Percentiles rank a stretch among this genome's conserved stretches.
Evolutionary conservation across 2,888 invertebrate genomes (phyloP).

Genomic region (Noctuana brunneofusca): DNA sequence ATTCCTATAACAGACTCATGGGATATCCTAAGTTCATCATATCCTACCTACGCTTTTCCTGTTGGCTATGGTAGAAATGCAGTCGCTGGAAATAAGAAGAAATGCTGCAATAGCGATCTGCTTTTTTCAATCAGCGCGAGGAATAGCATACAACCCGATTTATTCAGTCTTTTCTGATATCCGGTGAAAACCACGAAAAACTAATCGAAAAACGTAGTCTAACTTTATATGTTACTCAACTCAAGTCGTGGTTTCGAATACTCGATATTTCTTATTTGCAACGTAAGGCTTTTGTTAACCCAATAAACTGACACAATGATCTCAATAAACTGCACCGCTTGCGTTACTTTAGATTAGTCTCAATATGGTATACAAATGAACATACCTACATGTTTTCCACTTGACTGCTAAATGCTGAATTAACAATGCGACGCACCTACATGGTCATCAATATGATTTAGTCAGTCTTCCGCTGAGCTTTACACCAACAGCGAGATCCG

Average conservation of each 20-base stretch:
- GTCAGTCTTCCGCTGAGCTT: constrained; percentile 43
- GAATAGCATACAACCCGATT: too few relatives aligned
- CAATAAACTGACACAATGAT: not conserved
- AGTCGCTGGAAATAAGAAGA: too few relatives aligned
- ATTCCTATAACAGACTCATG: too few relatives aligned
- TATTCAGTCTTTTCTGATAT: too few relatives aligned
- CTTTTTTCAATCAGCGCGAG: too few relatives aligned
- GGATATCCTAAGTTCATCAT: too few relatives aligned
- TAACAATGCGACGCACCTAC: constrained; percentile 54
- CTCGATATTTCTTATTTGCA: not conserved
- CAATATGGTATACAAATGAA: constrained; percentile 18
- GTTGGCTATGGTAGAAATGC: too few relatives aligned
- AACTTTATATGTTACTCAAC: too few relatives aligned
- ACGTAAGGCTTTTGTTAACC: not conserved
- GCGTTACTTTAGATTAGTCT: not conserved
- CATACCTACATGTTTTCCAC: constrained; percentile 46
- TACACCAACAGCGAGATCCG: constrained; percentile 29
- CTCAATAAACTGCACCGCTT: constrained; percentile 14
- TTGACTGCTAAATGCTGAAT: constrained; percentile 49
- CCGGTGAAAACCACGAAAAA: too few relatives aligned
- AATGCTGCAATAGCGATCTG: too few relatives aligned
- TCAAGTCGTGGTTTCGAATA: not conserved
- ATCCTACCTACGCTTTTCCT: too few relatives aligned
- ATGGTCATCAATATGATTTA: constrained; percentile 39
- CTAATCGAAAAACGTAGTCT: too few relatives aligned